Base-by-base conservation (phyloP, 1,140 invertebrate species). In the Druon quercuslanigerum region DNA sequence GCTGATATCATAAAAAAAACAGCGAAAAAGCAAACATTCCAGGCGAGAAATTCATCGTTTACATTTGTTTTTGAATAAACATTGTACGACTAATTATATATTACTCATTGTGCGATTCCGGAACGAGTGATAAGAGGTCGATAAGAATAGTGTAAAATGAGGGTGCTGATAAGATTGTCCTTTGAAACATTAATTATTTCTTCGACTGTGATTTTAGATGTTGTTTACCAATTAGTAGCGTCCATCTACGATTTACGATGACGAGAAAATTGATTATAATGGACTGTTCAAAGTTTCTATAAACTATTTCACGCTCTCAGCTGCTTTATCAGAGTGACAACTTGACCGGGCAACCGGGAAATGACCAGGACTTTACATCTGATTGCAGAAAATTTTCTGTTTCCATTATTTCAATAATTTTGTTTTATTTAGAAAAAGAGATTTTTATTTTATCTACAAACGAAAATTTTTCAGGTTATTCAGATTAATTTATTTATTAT, bases 11-110 rank as follows among this genome's bases (percentile, higher is more conserved):
- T 66, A 40, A 33, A 66, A 46, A 66, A n/a, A 33, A 46, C 3
- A n/a, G 54, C n/a, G n/a, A n/a, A 19, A 60, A 66, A 66, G 60
- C 60, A 66, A 66, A 66, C 60, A 66, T 66, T 66, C 60, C 60
- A 40, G 25, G 0, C 60, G 9, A 66, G 60, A 25, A 40, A 40
- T 66, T 66, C 60, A 66, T 40, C 60, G 25, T 66, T 66, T 66
- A 66, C 60, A 66, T 66, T 40, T 66, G 25, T 25, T 66, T 66
- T n/a, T 66, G 14, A 66, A 66, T 66, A 66, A 66, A 66, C 60
- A 66, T 66, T 66, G 60, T 40, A n/a, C 14, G 60, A 40, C 60
- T 66, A 66, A 66, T 66, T 66, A 66, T 66, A 66, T 66, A 40
- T 40, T 16, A 20, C 16, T 66, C 16, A 66, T 66, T 40, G 60